Evolutionary conservation across 2,113 vertebrate genomes (phyloP), one percentile per base, ranked within the genome.

Genomic region (Ciconia stormi): DNA sequence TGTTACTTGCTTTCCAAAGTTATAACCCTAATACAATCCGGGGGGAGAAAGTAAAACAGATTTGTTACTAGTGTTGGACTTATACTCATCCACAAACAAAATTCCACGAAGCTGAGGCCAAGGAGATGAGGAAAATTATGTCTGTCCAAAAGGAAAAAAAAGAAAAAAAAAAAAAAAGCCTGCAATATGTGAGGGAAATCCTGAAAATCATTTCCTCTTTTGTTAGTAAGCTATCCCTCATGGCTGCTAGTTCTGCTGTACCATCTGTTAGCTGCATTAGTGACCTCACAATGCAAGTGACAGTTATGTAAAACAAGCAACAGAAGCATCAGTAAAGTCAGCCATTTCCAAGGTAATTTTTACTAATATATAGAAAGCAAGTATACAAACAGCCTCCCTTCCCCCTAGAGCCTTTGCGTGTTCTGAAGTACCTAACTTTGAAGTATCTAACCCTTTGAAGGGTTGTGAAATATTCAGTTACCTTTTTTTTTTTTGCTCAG

Each of bases 1-100:
- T 96, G 47, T 62, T 82, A 79, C 62, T 93, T 90, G 69, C 76
- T 88, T 96, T 98, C 94, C 84, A 97, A 97, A 97, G 40, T 44
- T 84, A 66, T 87, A 97, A 92, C 50, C 49, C 69, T 82, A 87
- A 94, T 61, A 69, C 18, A 89, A 30, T 89, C 59, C 26, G 40
- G 46, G 11, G 30, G 29, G 40, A 44, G 34, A 87, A 85, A 96
- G 71, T 84, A 94, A 94, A 92, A 66, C 36, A 65, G 72, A 91
- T 97, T 95, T 94, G 87, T 89, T 94, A 69, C 91, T 88, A 71
- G 21, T 61, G 53, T 55, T 86, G 71, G 52, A 80, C 32, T 92
- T 82, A 88, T 29, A 52, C 16, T 90, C 52, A 82, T 89, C 62
- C 46, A 62, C 53, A 90, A 94, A 72, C 17, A 93, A 89, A 93